Evolutionary conservation across 2,797 vertebrate species (phyloP).

Genomic region (Adelosebastes latens): DNA sequence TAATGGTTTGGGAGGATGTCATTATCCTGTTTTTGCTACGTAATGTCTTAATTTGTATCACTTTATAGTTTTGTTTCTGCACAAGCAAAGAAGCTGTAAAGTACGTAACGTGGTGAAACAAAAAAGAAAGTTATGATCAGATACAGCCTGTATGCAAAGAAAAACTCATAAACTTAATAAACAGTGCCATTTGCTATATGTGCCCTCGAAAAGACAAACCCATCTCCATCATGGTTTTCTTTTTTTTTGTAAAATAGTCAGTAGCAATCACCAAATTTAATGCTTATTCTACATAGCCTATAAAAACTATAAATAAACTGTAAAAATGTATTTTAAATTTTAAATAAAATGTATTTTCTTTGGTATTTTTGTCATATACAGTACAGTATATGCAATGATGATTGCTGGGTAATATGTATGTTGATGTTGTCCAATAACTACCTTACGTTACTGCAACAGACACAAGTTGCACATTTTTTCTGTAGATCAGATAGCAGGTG

Average conservation of each 20-base stretch:
- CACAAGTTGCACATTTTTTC: neutral
- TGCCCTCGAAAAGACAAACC: neutral
- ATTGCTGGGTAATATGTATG: neutral
- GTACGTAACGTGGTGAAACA: neutral
- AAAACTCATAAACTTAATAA: neutral
- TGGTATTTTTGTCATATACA: neutral
- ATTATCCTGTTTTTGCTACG: neutral
- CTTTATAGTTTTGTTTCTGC: neutral
- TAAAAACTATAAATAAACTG: neutral
- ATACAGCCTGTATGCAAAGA: no score
- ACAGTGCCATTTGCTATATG: neutral
- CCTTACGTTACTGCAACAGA: neutral
- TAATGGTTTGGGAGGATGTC: neutral
- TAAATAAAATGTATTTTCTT: neutral
- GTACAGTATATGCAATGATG: neutral
- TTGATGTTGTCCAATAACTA: neutral
- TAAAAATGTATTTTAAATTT: neutral
- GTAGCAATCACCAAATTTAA: neutral
- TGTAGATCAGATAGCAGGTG: neutral
- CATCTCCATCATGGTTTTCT: neutral
- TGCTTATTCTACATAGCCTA: neutral
- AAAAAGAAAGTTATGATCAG: neutral
- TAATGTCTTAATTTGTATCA: neutral
- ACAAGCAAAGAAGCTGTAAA: neutral
- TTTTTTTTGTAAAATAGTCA: neutral